Percentiles rank a stretch among this genome's conserved stretches.
These are phyloP conservation scores for Aradophagus sp. DNA, from an alignment of 1,140 invertebrate genomes.

Conservation along the genomic window DNA sequence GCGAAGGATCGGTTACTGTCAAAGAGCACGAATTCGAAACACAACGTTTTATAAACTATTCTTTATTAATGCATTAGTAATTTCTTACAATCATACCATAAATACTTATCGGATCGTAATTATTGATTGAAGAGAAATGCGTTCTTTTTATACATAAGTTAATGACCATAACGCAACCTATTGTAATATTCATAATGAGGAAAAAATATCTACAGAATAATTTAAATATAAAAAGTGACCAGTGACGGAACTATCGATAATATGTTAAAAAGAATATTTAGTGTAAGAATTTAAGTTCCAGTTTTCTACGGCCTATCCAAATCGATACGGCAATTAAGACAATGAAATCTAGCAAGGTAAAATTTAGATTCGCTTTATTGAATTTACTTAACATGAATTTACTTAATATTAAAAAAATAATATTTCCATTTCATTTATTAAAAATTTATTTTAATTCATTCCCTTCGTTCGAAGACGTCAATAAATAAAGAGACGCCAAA, in stretches of 20 bases:
- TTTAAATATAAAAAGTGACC: too few species aligned
- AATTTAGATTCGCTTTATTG: slow-evolving; percentile 1
- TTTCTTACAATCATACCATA: background rate
- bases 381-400: slow-evolving; percentile 2
- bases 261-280: background rate
- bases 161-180: too few species aligned
- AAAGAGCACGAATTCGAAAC: slow-evolving; percentile 28
- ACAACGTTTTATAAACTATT: background rate
- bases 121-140: too few species aligned
- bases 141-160: too few species aligned
- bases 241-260: background rate
- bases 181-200: too few species aligned
- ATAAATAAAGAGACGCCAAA: slow-evolving; percentile 26
- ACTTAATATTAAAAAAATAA: background rate
- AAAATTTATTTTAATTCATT: background rate
- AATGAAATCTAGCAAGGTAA: slow-evolving; percentile 52
- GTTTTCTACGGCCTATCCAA: background rate
- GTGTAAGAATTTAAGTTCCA: background rate
- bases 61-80: too few species aligned
- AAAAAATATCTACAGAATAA: too few species aligned
- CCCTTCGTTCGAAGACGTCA: slow-evolving; percentile 13
- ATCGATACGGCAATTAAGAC: slow-evolving; percentile 32
- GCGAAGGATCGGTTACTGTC: slow-evolving; percentile 23
- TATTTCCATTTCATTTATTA: too few species aligned
- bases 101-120: too few species aligned